phyloP scores from a whole-genome alignment of 2,888 invertebrate species.

The Chrysolina americana region DNA sequence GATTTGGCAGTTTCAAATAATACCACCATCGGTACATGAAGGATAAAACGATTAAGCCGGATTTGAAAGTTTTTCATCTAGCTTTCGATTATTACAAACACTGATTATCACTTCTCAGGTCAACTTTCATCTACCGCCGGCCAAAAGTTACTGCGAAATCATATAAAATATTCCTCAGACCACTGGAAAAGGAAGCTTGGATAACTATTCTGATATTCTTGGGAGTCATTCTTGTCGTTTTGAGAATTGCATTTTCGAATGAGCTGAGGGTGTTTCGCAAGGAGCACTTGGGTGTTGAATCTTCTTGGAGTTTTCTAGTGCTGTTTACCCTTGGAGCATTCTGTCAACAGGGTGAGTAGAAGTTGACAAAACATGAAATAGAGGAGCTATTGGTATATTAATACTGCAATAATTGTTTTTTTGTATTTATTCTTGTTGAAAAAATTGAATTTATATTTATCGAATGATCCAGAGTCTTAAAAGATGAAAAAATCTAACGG shows the following conservation, averaged over 20 bases:
- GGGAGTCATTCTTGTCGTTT: conserved; percentile 54
- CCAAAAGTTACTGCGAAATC: conserved; percentile 75
- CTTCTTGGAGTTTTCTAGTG: conserved; percentile 69
- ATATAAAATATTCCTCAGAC: conserved; percentile 77
- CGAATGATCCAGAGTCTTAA: too few relatives aligned
- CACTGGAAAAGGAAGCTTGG: conserved; percentile 75
- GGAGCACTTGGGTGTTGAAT: conserved; percentile 59
- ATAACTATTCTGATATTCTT: conserved; percentile 64
- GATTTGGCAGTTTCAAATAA: too few relatives aligned
- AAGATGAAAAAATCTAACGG: too few relatives aligned
- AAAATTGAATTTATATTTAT: too few relatives aligned
- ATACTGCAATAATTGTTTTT: too few relatives aligned
- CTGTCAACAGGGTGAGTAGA: conserved; percentile 63
- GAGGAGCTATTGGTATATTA: neutral
- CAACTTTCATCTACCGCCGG: conserved; percentile 79
- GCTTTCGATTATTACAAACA: too few relatives aligned
- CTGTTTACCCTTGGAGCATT: conserved; percentile 67
- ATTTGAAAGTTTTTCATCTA: too few relatives aligned
- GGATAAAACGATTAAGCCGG: too few relatives aligned
- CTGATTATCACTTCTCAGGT: conserved; percentile 67
- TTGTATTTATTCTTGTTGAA: too few relatives aligned
- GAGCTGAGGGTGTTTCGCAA: conserved; percentile 49
- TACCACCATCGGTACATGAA: too few relatives aligned
- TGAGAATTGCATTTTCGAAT: conserved; percentile 57
- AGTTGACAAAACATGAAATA: neutral